Evolutionary conservation across 1,140 invertebrate genomes (phyloP).

Genomic region (Gonioctena quinquepunctata): DNA sequence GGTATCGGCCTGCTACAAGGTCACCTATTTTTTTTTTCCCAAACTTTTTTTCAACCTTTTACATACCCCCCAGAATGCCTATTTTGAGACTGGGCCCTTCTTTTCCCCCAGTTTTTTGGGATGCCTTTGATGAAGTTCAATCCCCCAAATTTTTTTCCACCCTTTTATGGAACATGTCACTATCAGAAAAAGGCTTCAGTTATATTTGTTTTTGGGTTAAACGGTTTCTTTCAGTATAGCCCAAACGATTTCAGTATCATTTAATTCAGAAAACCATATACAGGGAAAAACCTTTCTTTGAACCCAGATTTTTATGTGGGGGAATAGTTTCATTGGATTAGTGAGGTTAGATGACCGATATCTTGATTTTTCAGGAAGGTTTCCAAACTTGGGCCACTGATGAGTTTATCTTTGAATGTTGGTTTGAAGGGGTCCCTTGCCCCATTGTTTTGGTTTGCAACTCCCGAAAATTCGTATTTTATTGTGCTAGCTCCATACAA

Average conservation of each 20-base stretch:
- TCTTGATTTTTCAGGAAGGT: slow-evolving; percentile 47
- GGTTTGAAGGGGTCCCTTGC: not conserved
- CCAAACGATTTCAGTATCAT: slow-evolving; percentile 92
- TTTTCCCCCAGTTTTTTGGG: slow-evolving; percentile 65
- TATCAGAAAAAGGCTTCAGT: slow-evolving; percentile 81
- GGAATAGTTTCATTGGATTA: slow-evolving; percentile 40
- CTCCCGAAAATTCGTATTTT: not conserved
- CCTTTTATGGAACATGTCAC: slow-evolving; percentile 96
- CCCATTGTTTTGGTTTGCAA: not conserved
- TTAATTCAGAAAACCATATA: slow-evolving; percentile 96
- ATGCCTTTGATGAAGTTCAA: slow-evolving; percentile 70
- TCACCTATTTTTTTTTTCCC: slow-evolving; percentile 86
- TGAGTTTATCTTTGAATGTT: slow-evolving; percentile 35
- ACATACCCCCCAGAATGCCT: slow-evolving; percentile 86
- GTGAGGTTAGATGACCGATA: slow-evolving; percentile 31
- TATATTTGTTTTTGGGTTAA: slow-evolving; percentile 66
- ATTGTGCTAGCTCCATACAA: not conserved
- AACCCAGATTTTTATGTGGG: slow-evolving; percentile 30
- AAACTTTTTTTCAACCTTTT: slow-evolving; percentile 88
- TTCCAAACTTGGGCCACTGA: slow-evolving; percentile 46
- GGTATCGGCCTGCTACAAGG: slow-evolving; percentile 93
- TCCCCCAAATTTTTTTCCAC: slow-evolving; percentile 88
- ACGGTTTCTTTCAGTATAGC: slow-evolving; percentile 80
- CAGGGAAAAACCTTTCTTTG: slow-evolving; percentile 77
- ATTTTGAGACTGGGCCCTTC: slow-evolving; percentile 63